A percentile compares a stretch with the other conserved stretches of the same genome.
Conservation (phyloP, 2,797 vertebrate species). For the Lepus oiostolus region DNA sequence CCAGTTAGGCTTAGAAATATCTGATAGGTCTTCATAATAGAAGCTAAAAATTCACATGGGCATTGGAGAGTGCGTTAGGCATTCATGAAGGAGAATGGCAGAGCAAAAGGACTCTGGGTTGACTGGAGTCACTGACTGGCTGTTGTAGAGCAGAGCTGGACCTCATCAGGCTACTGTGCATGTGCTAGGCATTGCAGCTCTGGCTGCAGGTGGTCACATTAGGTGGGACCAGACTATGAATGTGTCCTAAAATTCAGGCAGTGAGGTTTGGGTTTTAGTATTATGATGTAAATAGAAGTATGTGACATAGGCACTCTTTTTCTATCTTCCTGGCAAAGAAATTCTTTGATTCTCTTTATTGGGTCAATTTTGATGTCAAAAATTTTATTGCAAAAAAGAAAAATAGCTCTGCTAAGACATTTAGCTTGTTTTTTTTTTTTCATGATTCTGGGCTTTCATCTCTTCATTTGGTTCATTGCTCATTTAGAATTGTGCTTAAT, state of each 20-base stretch:
- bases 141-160: background rate
- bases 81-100: slow-evolving; percentile 8
- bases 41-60: background rate
- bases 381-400: slow-evolving; percentile 23
- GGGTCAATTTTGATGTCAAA: background rate
- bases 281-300: background rate
- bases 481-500: slow-evolving; percentile 16
- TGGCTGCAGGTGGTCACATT: background rate
- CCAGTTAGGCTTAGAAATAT: background rate
- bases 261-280: background rate
- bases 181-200: background rate
- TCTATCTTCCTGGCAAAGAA: background rate
- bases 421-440: background rate
- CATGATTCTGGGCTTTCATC: background rate
- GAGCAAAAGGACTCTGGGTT: background rate
- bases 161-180: background rate
- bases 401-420: background rate
- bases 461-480: background rate
- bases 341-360: background rate
- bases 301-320: background rate
- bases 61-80: background rate
- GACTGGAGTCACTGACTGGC: background rate
- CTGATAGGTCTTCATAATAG: background rate
- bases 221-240: background rate
- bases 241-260: slow-evolving; percentile 30